Percentiles rank a stretch among this genome's conserved stretches.
Evolutionary conservation across 2,888 invertebrate genomes (phyloP).

Genomic region (Drosophila maculinotata): DNA sequence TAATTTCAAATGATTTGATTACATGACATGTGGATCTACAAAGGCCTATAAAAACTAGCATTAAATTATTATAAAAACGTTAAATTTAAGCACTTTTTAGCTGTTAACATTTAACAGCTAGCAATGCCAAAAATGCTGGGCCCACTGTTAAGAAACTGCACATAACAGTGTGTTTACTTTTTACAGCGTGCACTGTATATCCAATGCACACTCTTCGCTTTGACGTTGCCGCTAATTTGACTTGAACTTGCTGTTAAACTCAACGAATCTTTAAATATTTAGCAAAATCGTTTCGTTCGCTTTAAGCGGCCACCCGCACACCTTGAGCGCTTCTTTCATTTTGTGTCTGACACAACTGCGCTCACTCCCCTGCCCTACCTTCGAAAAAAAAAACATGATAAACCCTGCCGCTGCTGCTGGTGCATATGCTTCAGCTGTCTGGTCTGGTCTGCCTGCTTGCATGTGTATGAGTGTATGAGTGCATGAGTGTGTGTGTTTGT

Average conservation of each 20-base stretch:
- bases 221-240: constrained; percentile 3
- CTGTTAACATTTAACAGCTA: too few species aligned
- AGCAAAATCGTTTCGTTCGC: constrained; percentile 20
- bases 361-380: not conserved
- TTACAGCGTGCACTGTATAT: too few species aligned
- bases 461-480: not conserved
- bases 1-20: too few species aligned
- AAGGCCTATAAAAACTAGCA: too few species aligned
- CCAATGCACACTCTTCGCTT: too few species aligned
- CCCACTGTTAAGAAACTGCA: too few species aligned
- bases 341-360: constrained; percentile 3
- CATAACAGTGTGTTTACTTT: too few species aligned
- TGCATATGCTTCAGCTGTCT: constrained; percentile 55
- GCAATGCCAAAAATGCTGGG: too few species aligned
- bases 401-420: constrained; percentile 25
- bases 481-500: constrained; percentile 16
- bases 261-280: constrained; percentile 47
- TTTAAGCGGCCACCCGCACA: constrained; percentile 30
- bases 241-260: constrained; percentile 21
- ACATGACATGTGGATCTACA: too few species aligned
- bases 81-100: too few species aligned
- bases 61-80: too few species aligned
- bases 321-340: constrained; percentile 32
- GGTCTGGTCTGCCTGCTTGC: constrained; percentile 24
- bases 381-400: constrained; percentile 1